A percentile compares a stretch with the other conserved stretches of the same genome.
These are phyloP conservation scores for Amniataba percoides DNA, from an alignment of 2,797 vertebrate species.

Conservation along the genomic window DNA sequence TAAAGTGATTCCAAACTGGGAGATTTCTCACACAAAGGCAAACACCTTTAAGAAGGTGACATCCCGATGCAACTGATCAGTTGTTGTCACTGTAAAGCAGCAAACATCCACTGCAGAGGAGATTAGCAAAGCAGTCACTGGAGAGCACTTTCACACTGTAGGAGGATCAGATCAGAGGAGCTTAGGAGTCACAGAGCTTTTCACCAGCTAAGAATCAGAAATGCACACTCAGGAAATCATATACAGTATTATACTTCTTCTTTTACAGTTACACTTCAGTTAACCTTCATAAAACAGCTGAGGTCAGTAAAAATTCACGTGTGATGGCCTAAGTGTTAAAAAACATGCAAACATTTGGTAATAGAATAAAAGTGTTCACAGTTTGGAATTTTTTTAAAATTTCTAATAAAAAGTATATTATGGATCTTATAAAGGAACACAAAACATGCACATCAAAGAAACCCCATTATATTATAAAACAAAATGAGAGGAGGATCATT, in stretches of 20 bases:
- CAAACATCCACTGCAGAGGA: constrained; percentile 25
- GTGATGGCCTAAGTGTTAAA: neutral
- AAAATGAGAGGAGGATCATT: no score
- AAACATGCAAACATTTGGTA: neutral
- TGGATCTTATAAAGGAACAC: no score
- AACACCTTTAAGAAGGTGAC: constrained; percentile 3
- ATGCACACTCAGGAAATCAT: constrained; percentile 5
- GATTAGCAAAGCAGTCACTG: constrained; percentile 47
- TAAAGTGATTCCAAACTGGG: neutral
- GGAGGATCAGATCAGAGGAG: constrained; percentile 64
- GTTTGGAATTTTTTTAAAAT: no score
- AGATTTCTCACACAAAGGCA: neutral
- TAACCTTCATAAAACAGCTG: neutral
- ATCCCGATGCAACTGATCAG: constrained; percentile 15
- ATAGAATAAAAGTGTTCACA: neutral
- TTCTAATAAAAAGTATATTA: no score
- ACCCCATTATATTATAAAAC: no score
- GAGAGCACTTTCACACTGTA: constrained; percentile 64
- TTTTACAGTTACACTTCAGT: neutral
- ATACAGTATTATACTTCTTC: neutral
- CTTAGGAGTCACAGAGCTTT: constrained; percentile 42
- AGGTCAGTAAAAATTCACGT: neutral
- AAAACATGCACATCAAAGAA: no score
- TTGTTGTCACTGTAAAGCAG: constrained; percentile 23
- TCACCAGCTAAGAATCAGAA: constrained; percentile 12